These are phyloP conservation scores for Cerastis rubricosa DNA, from an alignment of 2,888 invertebrate genomes.

Conservation along the genomic window DNA sequence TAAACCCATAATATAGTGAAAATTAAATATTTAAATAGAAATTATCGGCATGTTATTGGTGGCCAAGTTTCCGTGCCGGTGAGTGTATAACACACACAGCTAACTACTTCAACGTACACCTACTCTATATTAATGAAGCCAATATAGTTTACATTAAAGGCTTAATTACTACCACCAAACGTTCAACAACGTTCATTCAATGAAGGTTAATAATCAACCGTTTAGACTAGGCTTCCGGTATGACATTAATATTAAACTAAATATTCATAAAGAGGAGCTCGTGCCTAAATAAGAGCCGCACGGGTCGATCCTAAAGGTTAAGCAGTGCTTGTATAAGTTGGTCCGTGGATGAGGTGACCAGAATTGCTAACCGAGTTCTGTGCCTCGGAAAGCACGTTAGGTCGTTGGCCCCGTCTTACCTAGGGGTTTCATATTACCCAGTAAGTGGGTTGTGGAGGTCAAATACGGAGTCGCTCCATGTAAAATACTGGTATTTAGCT, in stretches of 20 bases:
- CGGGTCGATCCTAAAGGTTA: not conserved
- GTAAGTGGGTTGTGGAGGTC: no score
- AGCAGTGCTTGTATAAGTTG: not conserved
- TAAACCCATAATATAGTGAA: no score
- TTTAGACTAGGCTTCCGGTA: not conserved
- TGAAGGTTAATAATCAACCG: constrained; percentile 42
- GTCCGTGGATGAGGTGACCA: not conserved
- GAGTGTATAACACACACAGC: not conserved
- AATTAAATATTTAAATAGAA: no score
- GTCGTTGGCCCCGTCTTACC: not conserved
- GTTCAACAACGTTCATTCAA: constrained; percentile 47
- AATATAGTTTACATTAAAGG: constrained; percentile 40
- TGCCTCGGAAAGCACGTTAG: not conserved
- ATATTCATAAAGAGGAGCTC: not conserved
- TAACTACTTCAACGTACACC: not conserved
- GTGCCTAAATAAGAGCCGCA: not conserved
- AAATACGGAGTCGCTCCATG: no score
- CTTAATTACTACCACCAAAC: constrained; percentile 49
- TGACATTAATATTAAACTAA: not conserved
- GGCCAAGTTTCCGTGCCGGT: no score
- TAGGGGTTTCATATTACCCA: no score
- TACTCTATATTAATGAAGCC: constrained; percentile 48
- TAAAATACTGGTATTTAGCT: no score
- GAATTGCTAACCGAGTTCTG: not conserved
- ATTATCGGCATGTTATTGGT: no score